Evolutionary conservation across 2,113 vertebrate species (phyloP).

Genomic region (Tamias sibiricus): DNA sequence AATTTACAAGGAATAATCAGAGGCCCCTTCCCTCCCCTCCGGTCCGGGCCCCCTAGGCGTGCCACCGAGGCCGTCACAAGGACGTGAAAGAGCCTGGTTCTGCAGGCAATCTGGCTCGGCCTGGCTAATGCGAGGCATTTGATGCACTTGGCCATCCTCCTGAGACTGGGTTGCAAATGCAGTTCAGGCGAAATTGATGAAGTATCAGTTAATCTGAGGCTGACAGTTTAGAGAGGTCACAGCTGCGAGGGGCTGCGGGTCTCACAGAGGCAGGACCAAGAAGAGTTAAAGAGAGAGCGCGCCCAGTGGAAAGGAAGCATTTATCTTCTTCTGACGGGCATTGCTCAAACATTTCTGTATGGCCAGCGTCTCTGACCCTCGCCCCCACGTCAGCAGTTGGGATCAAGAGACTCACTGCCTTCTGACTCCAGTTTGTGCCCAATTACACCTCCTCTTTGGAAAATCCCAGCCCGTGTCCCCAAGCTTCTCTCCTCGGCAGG

Average conservation of each 20-base stretch:
- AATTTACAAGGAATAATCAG: slow-evolving; percentile 89
- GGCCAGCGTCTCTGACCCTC: neutral
- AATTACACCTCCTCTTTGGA: too few species aligned
- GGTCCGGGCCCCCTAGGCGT: neutral
- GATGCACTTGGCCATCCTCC: slow-evolving; percentile 80
- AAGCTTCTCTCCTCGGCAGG: neutral
- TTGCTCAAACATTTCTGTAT: neutral
- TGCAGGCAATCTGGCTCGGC: slow-evolving; percentile 76
- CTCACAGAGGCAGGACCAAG: slow-evolving; percentile 48
- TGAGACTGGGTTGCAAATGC: slow-evolving; percentile 82
- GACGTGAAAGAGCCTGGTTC: slow-evolving; percentile 52
- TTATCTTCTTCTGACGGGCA: neutral
- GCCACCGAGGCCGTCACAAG: slow-evolving; percentile 65
- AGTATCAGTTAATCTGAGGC: slow-evolving; percentile 85
- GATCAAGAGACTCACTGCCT: neutral
- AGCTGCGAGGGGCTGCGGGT: slow-evolving; percentile 80
- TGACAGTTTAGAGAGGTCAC: slow-evolving; percentile 84
- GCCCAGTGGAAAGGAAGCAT: neutral
- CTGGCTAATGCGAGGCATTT: slow-evolving; percentile 74
- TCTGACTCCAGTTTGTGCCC: neutral
- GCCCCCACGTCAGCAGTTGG: neutral
- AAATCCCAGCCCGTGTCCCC: neutral
- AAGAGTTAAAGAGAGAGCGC: neutral
- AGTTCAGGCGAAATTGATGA: slow-evolving; percentile 85
- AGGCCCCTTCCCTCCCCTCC: slow-evolving; percentile 74